Evolutionary conservation across 92 coral and sea anemone genomes (phyloP).

Genomic region (Phenganax stokvisi): DNA sequence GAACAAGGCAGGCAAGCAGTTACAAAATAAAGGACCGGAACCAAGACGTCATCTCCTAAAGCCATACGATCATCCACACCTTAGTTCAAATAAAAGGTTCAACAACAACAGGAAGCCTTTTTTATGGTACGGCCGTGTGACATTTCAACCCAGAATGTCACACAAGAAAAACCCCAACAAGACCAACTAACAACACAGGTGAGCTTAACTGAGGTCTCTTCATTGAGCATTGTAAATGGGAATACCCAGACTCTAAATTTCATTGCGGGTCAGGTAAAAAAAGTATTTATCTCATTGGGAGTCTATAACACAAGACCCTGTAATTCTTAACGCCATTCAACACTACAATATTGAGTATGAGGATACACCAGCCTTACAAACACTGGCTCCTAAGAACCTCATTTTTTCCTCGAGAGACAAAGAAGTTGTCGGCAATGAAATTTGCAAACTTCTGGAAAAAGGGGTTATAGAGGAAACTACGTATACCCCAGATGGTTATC

Average conservation of each 20-base stretch:
- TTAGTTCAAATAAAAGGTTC: background rate
- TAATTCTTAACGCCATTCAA: conserved; percentile 1
- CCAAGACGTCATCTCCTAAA: background rate
- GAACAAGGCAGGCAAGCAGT: conserved; percentile 12
- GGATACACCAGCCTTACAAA: background rate
- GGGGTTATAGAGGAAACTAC: conserved; percentile 17
- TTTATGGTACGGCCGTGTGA: background rate
- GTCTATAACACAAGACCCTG: conserved; percentile 27
- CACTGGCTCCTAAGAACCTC: background rate
- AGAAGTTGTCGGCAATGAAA: conserved; percentile 6
- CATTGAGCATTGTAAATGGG: background rate
- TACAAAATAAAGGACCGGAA: background rate
- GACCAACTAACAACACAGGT: conserved; percentile 3
- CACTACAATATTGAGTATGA: conserved; percentile 36
- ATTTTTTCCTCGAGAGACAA: background rate
- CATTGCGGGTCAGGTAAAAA: background rate
- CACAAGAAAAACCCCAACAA: conserved; percentile 1
- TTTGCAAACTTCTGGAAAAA: conserved; percentile 28
- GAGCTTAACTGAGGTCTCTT: background rate
- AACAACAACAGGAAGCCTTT: conserved; percentile 8
- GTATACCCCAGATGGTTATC: background rate
- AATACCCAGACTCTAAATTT: conserved; percentile 1
- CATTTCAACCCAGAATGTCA: background rate
- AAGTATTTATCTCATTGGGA: conserved; percentile 27
- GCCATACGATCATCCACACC: background rate